Percentiles rank a stretch among this genome's conserved stretches.
Conservation (phyloP, 2,888 invertebrate genomes). For the Scaeva pyrastri region DNA sequence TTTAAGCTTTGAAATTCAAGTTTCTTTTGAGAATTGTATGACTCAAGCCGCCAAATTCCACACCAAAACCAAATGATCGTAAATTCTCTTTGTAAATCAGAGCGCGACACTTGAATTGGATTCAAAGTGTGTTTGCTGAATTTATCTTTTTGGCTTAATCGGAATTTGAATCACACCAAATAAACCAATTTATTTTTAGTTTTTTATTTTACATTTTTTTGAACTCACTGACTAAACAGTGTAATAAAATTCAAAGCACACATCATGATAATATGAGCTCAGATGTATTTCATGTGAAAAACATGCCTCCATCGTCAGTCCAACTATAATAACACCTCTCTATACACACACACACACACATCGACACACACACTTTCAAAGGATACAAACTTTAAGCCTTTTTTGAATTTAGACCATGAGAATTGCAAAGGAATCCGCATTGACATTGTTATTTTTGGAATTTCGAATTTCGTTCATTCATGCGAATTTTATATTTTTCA, state of each 20-base stretch:
- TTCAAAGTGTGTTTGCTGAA: constrained; percentile 2
- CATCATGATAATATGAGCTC: constrained; percentile 60
- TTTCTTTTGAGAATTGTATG: constrained; percentile 3
- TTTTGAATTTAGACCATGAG: constrained; percentile 27
- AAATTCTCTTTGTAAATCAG: constrained; percentile 61
- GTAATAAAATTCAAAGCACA: constrained; percentile 63
- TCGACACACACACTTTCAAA: constrained; percentile 20
- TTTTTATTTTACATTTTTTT: background rate
- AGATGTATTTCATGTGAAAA: constrained; percentile 69
- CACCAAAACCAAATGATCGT: constrained; percentile 47
- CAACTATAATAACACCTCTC: background rate
- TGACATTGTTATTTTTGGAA: constrained; percentile 69
- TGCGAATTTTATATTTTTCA: constrained; percentile 13
- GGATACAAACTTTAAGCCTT: background rate
- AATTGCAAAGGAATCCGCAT: constrained; percentile 43
- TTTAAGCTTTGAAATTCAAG: too few species aligned
- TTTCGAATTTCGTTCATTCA: constrained; percentile 69
- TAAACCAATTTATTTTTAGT: background rate
- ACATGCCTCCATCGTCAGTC: constrained; percentile 20
- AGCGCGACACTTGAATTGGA: constrained; percentile 62
- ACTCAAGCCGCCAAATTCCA: constrained; percentile 40
- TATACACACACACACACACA: background rate
- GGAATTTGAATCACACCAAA: constrained; percentile 43
- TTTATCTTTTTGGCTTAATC: constrained; percentile 23
- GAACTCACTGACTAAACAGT: constrained; percentile 25